Base-by-base conservation (phyloP, 2,797 vertebrate species). In the Gambelia wislizenii region DNA sequence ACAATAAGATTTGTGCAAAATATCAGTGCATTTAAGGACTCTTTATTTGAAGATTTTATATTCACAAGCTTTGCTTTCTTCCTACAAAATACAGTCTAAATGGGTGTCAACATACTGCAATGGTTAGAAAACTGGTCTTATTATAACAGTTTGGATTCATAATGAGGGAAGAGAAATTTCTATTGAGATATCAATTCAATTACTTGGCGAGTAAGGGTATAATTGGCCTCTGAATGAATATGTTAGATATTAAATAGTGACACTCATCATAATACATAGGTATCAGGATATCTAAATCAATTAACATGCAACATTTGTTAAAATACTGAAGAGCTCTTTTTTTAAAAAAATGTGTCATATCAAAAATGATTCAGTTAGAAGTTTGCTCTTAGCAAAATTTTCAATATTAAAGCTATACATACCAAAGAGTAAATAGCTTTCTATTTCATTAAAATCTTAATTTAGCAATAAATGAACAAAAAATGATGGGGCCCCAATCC, bases 1-100 rank as follows among this genome's bases (percentile, higher is more conserved):
- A 52, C 14, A 92, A 69, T 72, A 84, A n/a, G 84, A 6, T 72
- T 74, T 59, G 76, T 75, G 20, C 4, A 69, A 39, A 61, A 39
- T 89, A 22, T 13, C 42, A 85, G 49, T 81, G 83, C 42, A 88
- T 72, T 52, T 80, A 4, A n/a, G 12, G 64, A 27, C 49, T 10
- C 8, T 84, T 42, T 77, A 8, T 59, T 49, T 27, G 74, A 82
- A 69, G 49, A 18, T 83, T 79, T 80, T 72, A 61, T 69, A 82
- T 47, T 33, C n/a, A 88, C 12, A 59, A 93, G 49, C 64, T 42
- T 91, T 81, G 69, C 83, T 56, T 91, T 84, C 74, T 91, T 89
- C 74, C 47, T 78, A 9, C 0, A 90, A 82, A 61, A 83, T 86
- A 87, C 83, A 88, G 80, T 64, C 33, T 56, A 70, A 92, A 30